phyloP scores from a whole-genome alignment of 2,113 vertebrate genomes.

The Polyodon spathula region DNA sequence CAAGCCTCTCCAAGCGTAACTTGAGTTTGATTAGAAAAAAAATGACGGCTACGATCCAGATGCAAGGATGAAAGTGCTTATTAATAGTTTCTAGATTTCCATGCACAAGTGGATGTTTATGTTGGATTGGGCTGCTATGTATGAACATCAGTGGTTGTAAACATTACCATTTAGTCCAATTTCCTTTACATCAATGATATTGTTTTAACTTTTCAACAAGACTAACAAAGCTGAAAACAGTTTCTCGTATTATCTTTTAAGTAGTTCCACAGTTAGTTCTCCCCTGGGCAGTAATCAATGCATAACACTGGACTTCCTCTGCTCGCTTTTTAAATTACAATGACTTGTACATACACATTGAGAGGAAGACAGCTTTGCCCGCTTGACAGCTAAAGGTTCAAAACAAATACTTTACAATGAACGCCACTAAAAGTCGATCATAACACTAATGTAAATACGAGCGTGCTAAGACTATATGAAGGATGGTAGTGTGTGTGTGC shows the following conservation, averaged over 20 bases:
- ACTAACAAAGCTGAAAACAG: slow-evolving; percentile 53
- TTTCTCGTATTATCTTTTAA: slow-evolving; percentile 60
- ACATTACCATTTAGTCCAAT: slow-evolving; percentile 66
- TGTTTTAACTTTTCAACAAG: slow-evolving; percentile 54
- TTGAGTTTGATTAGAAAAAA: slow-evolving; percentile 38
- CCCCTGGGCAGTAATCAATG: slow-evolving; percentile 55
- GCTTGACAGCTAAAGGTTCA: not conserved
- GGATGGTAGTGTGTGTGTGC: no score
- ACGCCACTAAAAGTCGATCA: no score
- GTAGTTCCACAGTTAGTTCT: slow-evolving; percentile 51
- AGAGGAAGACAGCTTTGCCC: slow-evolving; percentile 9
- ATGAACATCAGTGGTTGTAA: slow-evolving; percentile 70
- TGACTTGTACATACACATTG: slow-evolving; percentile 48
- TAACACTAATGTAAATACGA: no score
- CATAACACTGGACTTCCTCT: slow-evolving; percentile 47
- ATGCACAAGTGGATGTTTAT: slow-evolving; percentile 69
- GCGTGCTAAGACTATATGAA: no score
- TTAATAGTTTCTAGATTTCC: slow-evolving; percentile 67
- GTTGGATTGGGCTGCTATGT: slow-evolving; percentile 69
- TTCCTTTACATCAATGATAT: slow-evolving; percentile 73
- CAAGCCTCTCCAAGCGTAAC: not conserved
- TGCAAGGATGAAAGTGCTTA: slow-evolving; percentile 63
- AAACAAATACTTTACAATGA: not conserved
- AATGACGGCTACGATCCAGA: slow-evolving; percentile 40
- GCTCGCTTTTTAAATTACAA: slow-evolving; percentile 41